Percentiles rank a stretch among this genome's conserved stretches.
Conservation (phyloP, 1,140 invertebrate species). For the Ditylenchus dipsaci region DNA sequence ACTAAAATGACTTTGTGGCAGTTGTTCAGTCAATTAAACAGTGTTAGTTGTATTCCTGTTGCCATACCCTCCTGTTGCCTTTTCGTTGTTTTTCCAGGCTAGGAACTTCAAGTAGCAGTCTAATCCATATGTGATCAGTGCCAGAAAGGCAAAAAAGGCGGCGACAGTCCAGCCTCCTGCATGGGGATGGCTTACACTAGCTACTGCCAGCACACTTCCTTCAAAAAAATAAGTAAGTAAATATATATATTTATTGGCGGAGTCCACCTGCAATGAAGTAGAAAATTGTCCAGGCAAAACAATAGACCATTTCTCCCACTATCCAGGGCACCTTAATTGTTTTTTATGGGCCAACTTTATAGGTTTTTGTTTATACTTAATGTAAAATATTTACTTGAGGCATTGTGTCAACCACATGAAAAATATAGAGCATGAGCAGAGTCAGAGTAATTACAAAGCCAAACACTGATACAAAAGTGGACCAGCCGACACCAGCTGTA, state of each 20-base stretch:
- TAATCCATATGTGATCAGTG: conserved; percentile 51
- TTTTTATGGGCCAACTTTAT: too few relatives aligned
- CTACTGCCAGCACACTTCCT: conserved; percentile 46
- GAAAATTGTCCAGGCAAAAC: conserved; percentile 57
- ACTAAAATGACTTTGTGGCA: too few relatives aligned
- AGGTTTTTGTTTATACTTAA: conserved; percentile 3
- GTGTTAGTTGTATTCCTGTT: not conserved
- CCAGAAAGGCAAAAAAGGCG: conserved; percentile 55
- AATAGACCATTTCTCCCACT: conserved; percentile 42
- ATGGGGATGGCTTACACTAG: conserved; percentile 32
- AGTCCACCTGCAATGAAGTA: conserved; percentile 56
- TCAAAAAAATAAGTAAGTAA: not conserved
- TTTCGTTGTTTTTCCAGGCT: conserved; percentile 43
- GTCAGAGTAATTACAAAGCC: conserved; percentile 52
- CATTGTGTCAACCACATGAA: conserved; percentile 51
- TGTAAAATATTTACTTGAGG: conserved; percentile 29
- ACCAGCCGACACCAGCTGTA: conserved; percentile 49
- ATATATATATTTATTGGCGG: not conserved
- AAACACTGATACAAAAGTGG: conserved; percentile 55
- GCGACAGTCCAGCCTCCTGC: conserved; percentile 51
- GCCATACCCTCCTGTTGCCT: conserved; percentile 20
- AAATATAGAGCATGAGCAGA: conserved; percentile 52
- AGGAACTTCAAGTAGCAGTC: conserved; percentile 56
- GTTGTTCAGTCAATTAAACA: too few relatives aligned
- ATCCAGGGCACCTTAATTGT: too few relatives aligned